Percentiles rank a stretch among this genome's conserved stretches.
These are phyloP conservation scores for Priocnemis perturbator DNA, from an alignment of 2,888 invertebrate species.

Conservation along the genomic window DNA sequence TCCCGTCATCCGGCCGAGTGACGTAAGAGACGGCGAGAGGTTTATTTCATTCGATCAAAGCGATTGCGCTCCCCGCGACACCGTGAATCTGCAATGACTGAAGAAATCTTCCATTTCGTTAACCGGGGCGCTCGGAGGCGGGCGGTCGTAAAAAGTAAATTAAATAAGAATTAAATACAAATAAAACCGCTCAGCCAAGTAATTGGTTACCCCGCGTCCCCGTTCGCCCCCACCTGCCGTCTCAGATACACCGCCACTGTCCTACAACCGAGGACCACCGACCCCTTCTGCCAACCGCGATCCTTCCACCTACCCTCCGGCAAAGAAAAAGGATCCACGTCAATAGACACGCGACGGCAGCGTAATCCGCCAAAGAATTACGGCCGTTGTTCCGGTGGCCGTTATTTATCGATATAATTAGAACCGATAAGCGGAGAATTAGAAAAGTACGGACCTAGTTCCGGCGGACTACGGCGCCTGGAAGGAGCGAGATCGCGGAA, in stretches of 20 bases:
- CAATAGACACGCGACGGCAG: slow-evolving; percentile 61
- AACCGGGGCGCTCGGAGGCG: slow-evolving; percentile 48
- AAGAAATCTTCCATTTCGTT: slow-evolving; percentile 69
- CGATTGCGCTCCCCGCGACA: slow-evolving; percentile 12
- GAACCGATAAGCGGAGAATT: background rate
- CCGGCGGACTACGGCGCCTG: background rate
- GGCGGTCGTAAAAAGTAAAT: slow-evolving; percentile 73
- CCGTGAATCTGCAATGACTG: slow-evolving; percentile 53
- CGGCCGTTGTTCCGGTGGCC: slow-evolving; percentile 37
- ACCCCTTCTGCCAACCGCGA: slow-evolving; percentile 33
- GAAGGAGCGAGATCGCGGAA: background rate
- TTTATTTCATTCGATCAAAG: slow-evolving; percentile 15
- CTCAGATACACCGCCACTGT: slow-evolving; percentile 47
- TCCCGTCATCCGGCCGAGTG: no score
- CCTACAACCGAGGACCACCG: slow-evolving; percentile 9
- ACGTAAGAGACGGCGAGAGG: background rate
- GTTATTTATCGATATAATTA: slow-evolving; percentile 14
- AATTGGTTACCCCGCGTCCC: slow-evolving; percentile 67
- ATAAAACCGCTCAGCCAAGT: slow-evolving; percentile 74
- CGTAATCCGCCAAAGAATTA: slow-evolving; percentile 63
- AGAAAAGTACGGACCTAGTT: no score
- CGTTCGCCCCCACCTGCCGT: slow-evolving; percentile 50
- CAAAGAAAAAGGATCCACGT: slow-evolving; percentile 60
- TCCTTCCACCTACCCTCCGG: slow-evolving; percentile 28
- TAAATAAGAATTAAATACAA: slow-evolving; percentile 75